These are phyloP conservation scores for Semibalanus balanoides DNA, from an alignment of 1,140 invertebrate species.

Conservation along the genomic window DNA sequence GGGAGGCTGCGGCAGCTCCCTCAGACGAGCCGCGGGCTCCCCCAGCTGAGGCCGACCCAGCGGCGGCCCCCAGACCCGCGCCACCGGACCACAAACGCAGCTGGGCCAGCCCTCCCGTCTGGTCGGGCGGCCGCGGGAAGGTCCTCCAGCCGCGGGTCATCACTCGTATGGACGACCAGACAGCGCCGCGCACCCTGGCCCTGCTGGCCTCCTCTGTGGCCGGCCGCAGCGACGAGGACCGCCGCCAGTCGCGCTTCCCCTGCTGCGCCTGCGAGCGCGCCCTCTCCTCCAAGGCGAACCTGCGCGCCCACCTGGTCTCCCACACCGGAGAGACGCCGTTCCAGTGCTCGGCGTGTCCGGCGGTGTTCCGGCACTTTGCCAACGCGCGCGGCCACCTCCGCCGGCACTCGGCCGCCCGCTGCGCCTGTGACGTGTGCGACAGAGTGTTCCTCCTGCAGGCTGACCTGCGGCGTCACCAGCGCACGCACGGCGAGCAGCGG, in stretches of 20 bases:
- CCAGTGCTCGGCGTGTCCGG: constrained; percentile 34
- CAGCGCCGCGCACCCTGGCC: constrained; percentile 90
- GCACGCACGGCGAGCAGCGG: neutral
- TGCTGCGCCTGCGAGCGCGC: neutral
- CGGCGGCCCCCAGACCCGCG: too few species aligned
- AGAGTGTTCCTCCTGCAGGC: neutral
- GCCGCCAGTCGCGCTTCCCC: constrained; percentile 53
- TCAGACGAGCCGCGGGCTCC: too few species aligned
- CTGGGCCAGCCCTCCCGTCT: neutral
- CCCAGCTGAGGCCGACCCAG: neutral
- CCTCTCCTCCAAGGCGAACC: constrained; percentile 13
- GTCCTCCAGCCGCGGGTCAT: neutral
- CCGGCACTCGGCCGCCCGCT: constrained; percentile 11
- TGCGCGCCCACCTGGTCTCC: constrained; percentile 25
- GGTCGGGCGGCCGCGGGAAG: neutral
- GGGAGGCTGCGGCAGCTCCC: too few species aligned
- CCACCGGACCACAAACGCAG: neutral
- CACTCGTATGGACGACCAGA: constrained; percentile 29
- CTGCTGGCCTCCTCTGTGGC: constrained; percentile 75
- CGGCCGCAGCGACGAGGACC: constrained; percentile 98
- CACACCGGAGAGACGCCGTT: constrained; percentile 38
- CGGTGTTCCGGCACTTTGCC: constrained; percentile 14
- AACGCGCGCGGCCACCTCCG: constrained; percentile 21
- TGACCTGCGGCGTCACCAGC: neutral
- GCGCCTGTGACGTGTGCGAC: neutral